Evolutionary conservation across 2,797 vertebrate species (phyloP).

Genomic region (Fringilla coelebs): DNA sequence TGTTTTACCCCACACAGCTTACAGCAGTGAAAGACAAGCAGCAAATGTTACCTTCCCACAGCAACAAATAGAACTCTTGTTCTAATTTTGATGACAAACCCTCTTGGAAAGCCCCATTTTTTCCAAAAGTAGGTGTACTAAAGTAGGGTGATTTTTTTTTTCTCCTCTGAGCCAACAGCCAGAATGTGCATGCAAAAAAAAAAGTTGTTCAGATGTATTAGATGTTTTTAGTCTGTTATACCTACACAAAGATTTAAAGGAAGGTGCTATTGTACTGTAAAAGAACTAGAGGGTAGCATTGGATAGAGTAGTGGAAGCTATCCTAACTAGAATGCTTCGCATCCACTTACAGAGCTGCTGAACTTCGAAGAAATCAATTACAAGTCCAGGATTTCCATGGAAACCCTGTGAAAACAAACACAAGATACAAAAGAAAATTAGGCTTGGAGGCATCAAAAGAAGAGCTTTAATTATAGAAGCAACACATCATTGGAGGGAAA

Average conservation of each 20-base stretch:
- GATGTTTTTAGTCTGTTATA: not conserved
- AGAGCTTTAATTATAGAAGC: constrained; percentile 3
- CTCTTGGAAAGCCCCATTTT: not conserved
- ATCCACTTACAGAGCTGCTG: not conserved
- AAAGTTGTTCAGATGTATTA: not conserved
- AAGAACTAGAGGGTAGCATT: constrained; percentile 67
- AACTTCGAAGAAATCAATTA: constrained; percentile 36
- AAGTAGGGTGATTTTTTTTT: not conserved
- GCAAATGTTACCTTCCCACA: not conserved
- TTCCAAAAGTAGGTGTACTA: not conserved
- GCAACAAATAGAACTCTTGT: not conserved
- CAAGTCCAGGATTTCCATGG: constrained; percentile 13
- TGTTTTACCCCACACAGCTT: not conserved
- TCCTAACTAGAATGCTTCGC: not conserved
- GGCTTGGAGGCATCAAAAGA: not conserved
- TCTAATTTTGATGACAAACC: not conserved
- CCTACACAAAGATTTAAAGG: not conserved
- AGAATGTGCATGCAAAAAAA: not conserved
- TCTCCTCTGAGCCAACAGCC: not conserved
- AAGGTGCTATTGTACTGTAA: constrained; percentile 42
- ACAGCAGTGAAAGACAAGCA: not conserved
- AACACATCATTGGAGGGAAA: not conserved
- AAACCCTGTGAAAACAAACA: constrained; percentile 52
- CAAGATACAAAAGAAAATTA: not conserved
- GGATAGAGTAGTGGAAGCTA: constrained; percentile 40